A percentile compares a stretch with the other conserved stretches of the same genome.
These are phyloP conservation scores for Chelonia mydas DNA, from an alignment of 2,797 vertebrate species.

Conservation along the genomic window DNA sequence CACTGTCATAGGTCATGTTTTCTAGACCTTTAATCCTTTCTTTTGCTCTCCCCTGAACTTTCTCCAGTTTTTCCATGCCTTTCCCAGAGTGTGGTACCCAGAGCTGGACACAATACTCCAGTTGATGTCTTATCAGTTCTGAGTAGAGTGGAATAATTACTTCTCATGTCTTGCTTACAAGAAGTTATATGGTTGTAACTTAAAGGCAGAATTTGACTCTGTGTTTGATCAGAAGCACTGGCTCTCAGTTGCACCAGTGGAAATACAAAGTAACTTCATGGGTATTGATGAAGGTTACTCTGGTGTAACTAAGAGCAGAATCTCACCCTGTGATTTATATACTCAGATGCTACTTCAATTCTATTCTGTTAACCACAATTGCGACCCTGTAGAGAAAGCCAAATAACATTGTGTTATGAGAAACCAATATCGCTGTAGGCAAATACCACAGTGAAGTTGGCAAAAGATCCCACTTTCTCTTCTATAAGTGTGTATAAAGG, in stretches of 20 bases:
- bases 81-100: background rate
- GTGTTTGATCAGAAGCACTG: background rate
- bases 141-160: background rate
- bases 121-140: background rate
- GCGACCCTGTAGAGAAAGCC: background rate
- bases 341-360: background rate
- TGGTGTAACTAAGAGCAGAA: background rate
- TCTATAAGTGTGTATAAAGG: background rate
- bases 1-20: background rate
- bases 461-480: slow-evolving; percentile 1
- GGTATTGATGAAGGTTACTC: background rate
- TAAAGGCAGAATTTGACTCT: background rate
- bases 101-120: background rate
- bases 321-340: background rate
- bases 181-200: background rate
- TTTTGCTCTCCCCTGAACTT: background rate
- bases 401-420: accelerated
- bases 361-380: background rate
- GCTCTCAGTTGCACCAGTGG: background rate
- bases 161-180: background rate
- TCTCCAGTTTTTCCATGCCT: background rate
- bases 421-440: background rate
- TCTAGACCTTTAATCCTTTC: background rate
- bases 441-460: slow-evolving; percentile 1
- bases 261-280: background rate